Evolutionary conservation across 1,140 invertebrate genomes (phyloP), one percentile per base, ranked within the genome.

Genomic region (Caenorhabditis briggsae): DNA sequence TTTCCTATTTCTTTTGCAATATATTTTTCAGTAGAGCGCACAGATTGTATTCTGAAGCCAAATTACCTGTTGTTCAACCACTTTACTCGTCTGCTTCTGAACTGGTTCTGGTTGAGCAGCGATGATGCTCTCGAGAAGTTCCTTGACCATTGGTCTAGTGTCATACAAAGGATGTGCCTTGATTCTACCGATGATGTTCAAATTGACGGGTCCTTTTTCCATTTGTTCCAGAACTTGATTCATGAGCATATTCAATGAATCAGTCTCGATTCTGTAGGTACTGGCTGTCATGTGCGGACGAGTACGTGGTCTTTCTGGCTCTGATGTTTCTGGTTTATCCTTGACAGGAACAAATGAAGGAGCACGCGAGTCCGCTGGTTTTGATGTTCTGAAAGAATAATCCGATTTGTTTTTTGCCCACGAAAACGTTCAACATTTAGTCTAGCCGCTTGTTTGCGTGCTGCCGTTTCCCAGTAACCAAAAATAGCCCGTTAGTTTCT

Each of bases 221-320:
- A 92, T 92, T 83, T 92, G 91, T 82, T 92, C 91, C 2, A 92
- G 83, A 82, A 91, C 90, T 87, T 92, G 90, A 85, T 92, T 92
- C 91, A 92, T 92, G 16, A 92, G 46, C 70, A 91, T 85, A 84
- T 92, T 92, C 48, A 92, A 70, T 12, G 91, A 90, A 83, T 92
- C 91, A 3, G 88, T 92, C 55, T 90, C 91, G 48, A 92, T 65
- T 50, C 83, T 84, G 84, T 90, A 91, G 48, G 58, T 65, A 59
- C 61, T 50, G n/a, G 59, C 74, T 46, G 88, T 74, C 70, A 82
- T 64, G 23, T 53, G 64, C 20, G 70, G 74, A 48, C 82, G 82
- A 48, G 46, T 83, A 53, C 64, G 70, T 25, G 48, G 48, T 82
- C 85, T 59, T 61, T 70, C 70, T 18, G 74, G 46, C n/a, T 65